Evolutionary conservation across 2,888 invertebrate genomes (phyloP).

Genomic region (Leucophenga montana): DNA sequence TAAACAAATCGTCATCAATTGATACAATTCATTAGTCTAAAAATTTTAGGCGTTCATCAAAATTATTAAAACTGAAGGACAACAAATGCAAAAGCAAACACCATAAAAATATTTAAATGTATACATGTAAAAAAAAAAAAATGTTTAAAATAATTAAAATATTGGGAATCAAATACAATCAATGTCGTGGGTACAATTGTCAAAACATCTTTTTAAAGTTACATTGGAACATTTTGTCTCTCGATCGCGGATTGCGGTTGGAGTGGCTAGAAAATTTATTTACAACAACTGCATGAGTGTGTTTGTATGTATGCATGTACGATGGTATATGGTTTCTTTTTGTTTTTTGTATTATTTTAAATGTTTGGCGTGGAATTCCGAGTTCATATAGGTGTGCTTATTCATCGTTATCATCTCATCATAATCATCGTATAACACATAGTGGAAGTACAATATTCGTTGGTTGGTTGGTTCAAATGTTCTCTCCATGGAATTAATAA

Average conservation of each 20-base stretch:
- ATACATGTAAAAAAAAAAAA: constrained; percentile 11
- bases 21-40: constrained; percentile 49
- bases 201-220: not conserved
- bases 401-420: too few relatives aligned
- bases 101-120: constrained; percentile 62
- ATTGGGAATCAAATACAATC: constrained; percentile 1
- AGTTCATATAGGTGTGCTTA: not conserved
- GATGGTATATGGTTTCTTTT: not conserved
- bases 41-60: constrained; percentile 57
- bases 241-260: not conserved
- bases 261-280: constrained; percentile 14
- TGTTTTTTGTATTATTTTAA: not conserved
- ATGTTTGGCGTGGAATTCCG: not conserved
- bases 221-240: constrained; percentile 14
- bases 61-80: constrained; percentile 42
- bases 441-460: too few relatives aligned
- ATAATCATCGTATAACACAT: constrained; percentile 1
- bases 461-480: too few relatives aligned
- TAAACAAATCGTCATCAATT: constrained; percentile 66
- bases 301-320: not conserved
- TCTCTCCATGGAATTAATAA: too few relatives aligned
- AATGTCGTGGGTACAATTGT: constrained; percentile 6
- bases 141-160: not conserved
- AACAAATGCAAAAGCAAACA: constrained; percentile 54
- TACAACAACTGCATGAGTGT: constrained; percentile 7